Evolutionary conservation across 2,888 invertebrate species (phyloP).

Genomic region (Tortrix viridana): DNA sequence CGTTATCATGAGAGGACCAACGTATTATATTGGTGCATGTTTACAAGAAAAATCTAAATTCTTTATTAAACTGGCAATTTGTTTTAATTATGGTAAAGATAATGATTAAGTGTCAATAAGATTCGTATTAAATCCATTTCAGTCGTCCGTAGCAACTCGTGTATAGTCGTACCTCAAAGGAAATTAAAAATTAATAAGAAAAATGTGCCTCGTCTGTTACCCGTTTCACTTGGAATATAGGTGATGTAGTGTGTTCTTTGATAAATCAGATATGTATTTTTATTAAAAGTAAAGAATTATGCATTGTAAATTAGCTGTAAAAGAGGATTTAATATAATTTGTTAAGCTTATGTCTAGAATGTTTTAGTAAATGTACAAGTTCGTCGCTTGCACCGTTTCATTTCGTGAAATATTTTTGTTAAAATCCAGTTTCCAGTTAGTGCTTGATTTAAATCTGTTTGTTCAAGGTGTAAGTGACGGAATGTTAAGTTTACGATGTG

Average conservation of each 20-base stretch:
- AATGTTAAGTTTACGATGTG: constrained; percentile 50
- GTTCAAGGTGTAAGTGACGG: constrained; percentile 43
- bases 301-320: constrained; percentile 80
- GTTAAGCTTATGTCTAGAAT: constrained; percentile 76
- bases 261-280: constrained; percentile 81
- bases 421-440: constrained; percentile 6
- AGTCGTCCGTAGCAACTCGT: constrained; percentile 28
- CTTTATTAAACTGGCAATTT: neutral
- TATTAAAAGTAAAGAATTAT: constrained; percentile 73
- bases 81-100: neutral
- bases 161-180: constrained; percentile 32
- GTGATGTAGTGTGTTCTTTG: constrained; percentile 76
- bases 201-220: constrained; percentile 82
- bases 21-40: constrained; percentile 3
- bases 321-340: constrained; percentile 81
- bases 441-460: constrained; percentile 27
- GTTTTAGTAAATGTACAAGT: constrained; percentile 57
- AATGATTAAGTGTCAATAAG: constrained; percentile 7
- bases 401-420: constrained; percentile 38
- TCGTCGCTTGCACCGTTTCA: constrained; percentile 56
- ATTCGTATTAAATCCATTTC: constrained; percentile 5
- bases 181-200: constrained; percentile 59
- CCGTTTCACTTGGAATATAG: constrained; percentile 73
- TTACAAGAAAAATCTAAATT: neutral
- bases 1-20: constrained; percentile 28